phyloP scores from a whole-genome alignment of 2,888 invertebrate species.

The Synergus umbraculus region DNA sequence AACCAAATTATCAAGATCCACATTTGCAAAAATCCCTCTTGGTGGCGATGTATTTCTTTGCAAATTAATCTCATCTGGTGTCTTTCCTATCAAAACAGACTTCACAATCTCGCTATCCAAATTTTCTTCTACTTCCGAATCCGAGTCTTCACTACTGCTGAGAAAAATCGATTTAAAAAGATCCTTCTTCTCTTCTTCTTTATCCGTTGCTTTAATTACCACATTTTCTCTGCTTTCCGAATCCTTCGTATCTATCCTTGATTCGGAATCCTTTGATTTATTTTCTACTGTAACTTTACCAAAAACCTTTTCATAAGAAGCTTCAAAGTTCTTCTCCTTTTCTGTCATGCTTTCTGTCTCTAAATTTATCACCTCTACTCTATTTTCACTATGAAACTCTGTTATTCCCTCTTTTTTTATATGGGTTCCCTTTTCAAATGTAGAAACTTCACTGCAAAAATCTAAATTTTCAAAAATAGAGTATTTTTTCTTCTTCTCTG shows the following conservation, averaged over 20 bases:
- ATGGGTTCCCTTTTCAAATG: constrained; percentile 61
- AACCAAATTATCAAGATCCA: constrained; percentile 81
- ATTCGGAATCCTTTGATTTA: not conserved
- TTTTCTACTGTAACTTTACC: constrained; percentile 54
- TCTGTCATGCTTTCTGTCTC: constrained; percentile 41
- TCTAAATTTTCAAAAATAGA: constrained; percentile 90
- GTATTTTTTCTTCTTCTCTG: constrained; percentile 83
- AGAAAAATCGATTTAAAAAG: constrained; percentile 94
- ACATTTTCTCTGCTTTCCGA: constrained; percentile 5
- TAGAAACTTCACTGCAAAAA: constrained; percentile 63
- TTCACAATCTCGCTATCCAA: constrained; percentile 66
- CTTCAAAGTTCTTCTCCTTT: constrained; percentile 52
- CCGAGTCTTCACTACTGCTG: constrained; percentile 85
- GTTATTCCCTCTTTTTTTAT: not conserved
- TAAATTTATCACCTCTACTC: not conserved
- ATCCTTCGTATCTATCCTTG: not conserved
- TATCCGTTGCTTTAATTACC: constrained; percentile 37
- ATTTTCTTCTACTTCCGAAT: constrained; percentile 77
- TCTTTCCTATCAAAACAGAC: constrained; percentile 69
- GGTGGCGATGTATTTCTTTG: constrained; percentile 85
- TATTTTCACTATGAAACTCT: constrained; percentile 28
- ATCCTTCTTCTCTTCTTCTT: constrained; percentile 83
- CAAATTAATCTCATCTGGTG: constrained; percentile 79
- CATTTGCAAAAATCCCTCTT: constrained; percentile 84
- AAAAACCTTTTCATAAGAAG: constrained; percentile 69